Conservation (phyloP, 2,113 vertebrate genomes). For the Thalassarche chlororhynchos region DNA sequence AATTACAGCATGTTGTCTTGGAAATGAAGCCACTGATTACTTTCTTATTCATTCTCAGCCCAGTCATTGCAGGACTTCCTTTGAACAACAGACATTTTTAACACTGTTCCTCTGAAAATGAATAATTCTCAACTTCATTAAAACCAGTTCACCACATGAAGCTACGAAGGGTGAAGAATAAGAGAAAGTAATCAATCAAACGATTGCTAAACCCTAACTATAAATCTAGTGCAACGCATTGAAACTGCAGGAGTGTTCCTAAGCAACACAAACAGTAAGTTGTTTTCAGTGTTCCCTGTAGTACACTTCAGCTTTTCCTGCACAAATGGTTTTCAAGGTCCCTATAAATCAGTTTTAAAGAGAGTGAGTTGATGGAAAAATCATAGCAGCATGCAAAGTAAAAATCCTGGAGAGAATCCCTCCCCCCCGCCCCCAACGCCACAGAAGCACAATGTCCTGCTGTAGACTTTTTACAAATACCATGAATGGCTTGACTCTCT, state of each 20-base stretch:
- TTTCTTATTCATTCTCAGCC: conserved; percentile 58
- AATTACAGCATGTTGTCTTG: conserved; percentile 52
- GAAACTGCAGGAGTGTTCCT: conserved; percentile 68
- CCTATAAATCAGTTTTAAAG: conserved; percentile 77
- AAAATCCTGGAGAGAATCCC: neutral
- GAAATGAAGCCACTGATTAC: conserved; percentile 65
- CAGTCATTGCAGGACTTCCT: conserved; percentile 46
- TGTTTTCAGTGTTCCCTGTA: conserved; percentile 68
- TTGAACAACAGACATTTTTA: conserved; percentile 39
- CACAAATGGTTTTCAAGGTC: conserved; percentile 73
- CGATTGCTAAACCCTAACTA: conserved; percentile 70
- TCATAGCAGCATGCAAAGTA: conserved; percentile 64
- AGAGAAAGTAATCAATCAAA: conserved; percentile 74
- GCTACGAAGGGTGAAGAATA: conserved; percentile 45
- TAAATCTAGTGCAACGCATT: conserved; percentile 65
- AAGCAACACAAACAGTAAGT: conserved; percentile 70
- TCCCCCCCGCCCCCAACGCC: neutral
- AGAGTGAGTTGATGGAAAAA: conserved; percentile 65
- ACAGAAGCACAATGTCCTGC: neutral
- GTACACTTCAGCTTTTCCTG: conserved; percentile 71
- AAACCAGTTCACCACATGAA: conserved; percentile 55
- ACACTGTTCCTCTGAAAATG: conserved; percentile 41
- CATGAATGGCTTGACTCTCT: neutral
- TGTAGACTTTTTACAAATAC: neutral
- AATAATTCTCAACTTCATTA: conserved; percentile 72